Conservation (phyloP, 2,797 vertebrate genomes). For the Cephalopachus bancanus region DNA sequence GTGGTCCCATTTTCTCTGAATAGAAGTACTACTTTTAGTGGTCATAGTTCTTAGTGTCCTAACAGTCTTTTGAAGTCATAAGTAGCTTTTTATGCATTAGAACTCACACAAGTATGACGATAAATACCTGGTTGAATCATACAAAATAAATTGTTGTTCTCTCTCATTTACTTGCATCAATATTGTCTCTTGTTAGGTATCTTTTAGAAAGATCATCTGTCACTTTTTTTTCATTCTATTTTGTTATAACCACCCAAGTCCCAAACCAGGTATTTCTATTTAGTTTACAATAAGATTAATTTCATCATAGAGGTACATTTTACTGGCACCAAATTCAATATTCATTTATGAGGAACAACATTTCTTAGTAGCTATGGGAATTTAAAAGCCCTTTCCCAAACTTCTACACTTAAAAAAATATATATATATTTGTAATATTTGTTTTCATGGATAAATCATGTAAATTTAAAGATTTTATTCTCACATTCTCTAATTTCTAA, state of each 20-base stretch:
- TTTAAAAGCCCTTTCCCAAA: background rate
- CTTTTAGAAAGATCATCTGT: background rate
- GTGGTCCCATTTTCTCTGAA: background rate
- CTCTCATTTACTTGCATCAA: background rate
- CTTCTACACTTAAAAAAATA: background rate
- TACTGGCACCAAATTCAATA: background rate
- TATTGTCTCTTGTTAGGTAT: background rate
- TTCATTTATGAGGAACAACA: background rate
- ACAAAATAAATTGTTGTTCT: background rate
- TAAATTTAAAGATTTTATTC: slow-evolving; percentile 56
- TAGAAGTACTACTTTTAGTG: background rate
- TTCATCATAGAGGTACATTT: background rate
- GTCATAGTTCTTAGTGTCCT: background rate
- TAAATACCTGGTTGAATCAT: background rate
- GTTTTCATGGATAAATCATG: background rate
- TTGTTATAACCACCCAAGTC: background rate
- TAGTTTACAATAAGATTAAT: background rate
- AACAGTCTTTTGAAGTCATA: background rate
- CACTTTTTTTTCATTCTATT: background rate
- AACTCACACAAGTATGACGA: background rate
- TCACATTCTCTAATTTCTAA: background rate
- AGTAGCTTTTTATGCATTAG: background rate
- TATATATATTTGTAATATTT: background rate
- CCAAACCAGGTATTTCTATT: background rate
- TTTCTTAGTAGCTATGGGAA: background rate